These are phyloP conservation scores for Papilio aristodemus DNA, from an alignment of 1,140 invertebrate genomes.

Conservation along the genomic window DNA sequence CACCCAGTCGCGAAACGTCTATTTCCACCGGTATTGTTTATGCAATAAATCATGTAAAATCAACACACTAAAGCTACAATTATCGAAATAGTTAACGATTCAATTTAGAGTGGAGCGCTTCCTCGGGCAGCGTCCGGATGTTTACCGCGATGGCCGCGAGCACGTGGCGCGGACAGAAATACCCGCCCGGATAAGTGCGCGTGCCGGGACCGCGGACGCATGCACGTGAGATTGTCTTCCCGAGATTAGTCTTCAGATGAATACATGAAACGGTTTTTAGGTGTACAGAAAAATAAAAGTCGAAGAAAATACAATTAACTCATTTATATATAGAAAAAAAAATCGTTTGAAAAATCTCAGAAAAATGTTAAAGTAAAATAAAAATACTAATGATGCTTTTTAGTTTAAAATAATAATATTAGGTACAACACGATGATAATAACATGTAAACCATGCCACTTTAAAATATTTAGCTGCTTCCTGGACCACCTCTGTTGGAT, in stretches of 20 bases:
- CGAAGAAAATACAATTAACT: not conserved
- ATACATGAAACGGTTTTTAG: no score
- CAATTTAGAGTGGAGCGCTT: slow-evolving; percentile 39
- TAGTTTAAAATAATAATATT: no score
- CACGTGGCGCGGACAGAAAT: slow-evolving; percentile 58
- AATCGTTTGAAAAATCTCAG: no score
- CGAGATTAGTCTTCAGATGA: slow-evolving; percentile 40
- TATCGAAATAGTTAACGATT: slow-evolving; percentile 25
- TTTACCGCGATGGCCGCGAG: slow-evolving; percentile 51
- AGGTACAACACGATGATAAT: no score
- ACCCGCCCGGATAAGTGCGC: slow-evolving; percentile 43
- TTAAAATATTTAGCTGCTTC: no score
- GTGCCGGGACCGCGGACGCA: slow-evolving; percentile 31
- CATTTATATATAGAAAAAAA: no score
- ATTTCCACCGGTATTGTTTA: no score
- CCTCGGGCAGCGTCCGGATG: slow-evolving; percentile 53
- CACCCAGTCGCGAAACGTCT: no score
- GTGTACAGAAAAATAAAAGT: not conserved
- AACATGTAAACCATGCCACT: no score
- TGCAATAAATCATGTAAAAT: not conserved
- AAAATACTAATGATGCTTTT: no score
- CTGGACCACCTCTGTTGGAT: no score
- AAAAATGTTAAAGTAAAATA: no score
- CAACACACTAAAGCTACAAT: slow-evolving; percentile 16
- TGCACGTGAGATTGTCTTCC: slow-evolving; percentile 23